Base-by-base conservation (phyloP, 2,888 invertebrate genomes). In the Cotesia congregata region DNA sequence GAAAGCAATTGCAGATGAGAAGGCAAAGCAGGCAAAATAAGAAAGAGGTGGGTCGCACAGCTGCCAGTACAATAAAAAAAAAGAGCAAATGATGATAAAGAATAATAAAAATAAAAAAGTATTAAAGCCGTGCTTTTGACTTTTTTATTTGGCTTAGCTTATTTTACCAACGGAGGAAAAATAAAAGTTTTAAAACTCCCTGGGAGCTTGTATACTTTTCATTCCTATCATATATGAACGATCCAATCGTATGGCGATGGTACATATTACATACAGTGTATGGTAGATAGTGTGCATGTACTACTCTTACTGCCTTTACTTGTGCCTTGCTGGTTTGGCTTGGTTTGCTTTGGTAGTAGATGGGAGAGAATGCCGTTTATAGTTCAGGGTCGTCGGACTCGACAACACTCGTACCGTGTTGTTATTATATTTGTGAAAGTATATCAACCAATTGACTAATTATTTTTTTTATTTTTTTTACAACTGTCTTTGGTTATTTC, bases 301-400 rank as follows among this genome's bases (percentile, higher is more conserved):
- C 50, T 50, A 50, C 50, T 50, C 50, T 50, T 50, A 50, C 50
- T 50, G 50, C 50, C n/a, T 1, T 41, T 6, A 6, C 12, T 50
- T 50, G 50, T 7, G 50, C 30, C 30, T 30, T 30, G 30, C 30
- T 30, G 30, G 30, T 30, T 50, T 50, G 40, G 70, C 50, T 50
- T 50, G 50, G 50, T 68, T 50, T 50, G 50, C 12, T 50, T 50
- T 50, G 50, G 50, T 50, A 40, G 50, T 9, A 50, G 50, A 50
- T 50, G 50, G 71, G 64, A 65, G 61, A 71, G 74, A 77, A 74
- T 74, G 74, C 71, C 83, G 83, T 84, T 86, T 86, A 84, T 85
- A 85, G 85, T 86, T 86, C 86, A 86, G 85, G 85, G 86, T 86
- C 86, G 83, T 81, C 81, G 83, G 80, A 85, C 82, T 85, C 78